Percentiles rank a stretch among this genome's conserved stretches.
These are phyloP conservation scores for Sardinella longiceps DNA, from an alignment of 2,797 vertebrate species.

Conservation along the genomic window DNA sequence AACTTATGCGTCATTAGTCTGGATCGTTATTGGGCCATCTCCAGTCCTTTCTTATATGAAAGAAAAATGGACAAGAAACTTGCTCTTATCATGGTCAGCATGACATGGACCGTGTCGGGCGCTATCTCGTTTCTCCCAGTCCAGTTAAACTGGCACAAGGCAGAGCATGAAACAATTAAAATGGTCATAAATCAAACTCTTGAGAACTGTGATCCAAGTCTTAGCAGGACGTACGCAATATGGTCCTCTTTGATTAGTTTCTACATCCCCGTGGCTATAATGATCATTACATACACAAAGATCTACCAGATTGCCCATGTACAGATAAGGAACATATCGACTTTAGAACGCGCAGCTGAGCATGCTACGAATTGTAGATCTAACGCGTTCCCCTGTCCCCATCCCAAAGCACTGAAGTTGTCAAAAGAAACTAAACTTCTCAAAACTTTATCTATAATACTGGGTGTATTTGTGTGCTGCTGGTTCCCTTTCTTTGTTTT, in stretches of 20 bases:
- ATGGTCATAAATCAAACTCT: constrained; percentile 58
- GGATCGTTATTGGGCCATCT: constrained; percentile 83
- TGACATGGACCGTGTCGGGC: constrained; percentile 71
- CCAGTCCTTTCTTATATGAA: constrained; percentile 71
- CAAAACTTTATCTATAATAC: constrained; percentile 72
- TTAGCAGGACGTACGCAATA: constrained; percentile 71
- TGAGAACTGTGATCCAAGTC: constrained; percentile 67
- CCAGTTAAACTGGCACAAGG: constrained; percentile 72
- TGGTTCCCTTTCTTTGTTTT: constrained; percentile 74
- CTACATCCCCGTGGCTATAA: constrained; percentile 73
- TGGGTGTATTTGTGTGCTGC: constrained; percentile 74
- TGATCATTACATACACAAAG: constrained; percentile 73
- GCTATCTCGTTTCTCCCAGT: constrained; percentile 74
- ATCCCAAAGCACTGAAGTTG: constrained; percentile 58
- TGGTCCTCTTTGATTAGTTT: constrained; percentile 75
- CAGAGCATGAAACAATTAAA: constrained; percentile 57
- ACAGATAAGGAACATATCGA: constrained; percentile 70
- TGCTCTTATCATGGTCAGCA: constrained; percentile 67
- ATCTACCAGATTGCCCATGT: constrained; percentile 73
- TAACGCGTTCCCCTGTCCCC: constrained; percentile 42
- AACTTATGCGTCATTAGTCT: constrained; percentile 86
- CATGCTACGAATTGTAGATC: constrained; percentile 64
- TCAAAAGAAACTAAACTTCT: constrained; percentile 72
- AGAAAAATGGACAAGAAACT: constrained; percentile 69
- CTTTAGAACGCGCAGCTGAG: constrained; percentile 70